These are phyloP conservation scores for Drosophila paramelanica DNA, from an alignment of 2,888 invertebrate species.

Conservation along the genomic window DNA sequence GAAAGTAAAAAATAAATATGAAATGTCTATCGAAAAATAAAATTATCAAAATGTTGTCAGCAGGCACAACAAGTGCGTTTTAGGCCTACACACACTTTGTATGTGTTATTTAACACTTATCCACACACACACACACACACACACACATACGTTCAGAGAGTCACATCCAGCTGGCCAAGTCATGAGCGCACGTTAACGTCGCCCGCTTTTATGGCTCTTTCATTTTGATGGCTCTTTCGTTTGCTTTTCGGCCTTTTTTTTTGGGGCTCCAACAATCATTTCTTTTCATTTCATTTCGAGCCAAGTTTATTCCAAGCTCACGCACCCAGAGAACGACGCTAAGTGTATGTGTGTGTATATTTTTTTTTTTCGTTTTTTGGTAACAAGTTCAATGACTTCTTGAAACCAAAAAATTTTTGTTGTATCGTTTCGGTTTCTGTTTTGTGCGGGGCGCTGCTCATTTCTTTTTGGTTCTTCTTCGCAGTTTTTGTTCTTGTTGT, in stretches of 20 bases:
- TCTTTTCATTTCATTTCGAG: slow-evolving; percentile 66
- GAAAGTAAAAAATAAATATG: slow-evolving; percentile 68
- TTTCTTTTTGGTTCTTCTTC: slow-evolving; percentile 56
- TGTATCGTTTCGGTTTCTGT: slow-evolving; percentile 65
- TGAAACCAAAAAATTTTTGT: slow-evolving; percentile 63
- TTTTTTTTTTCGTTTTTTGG: slow-evolving; percentile 45
- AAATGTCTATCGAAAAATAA: slow-evolving; percentile 43
- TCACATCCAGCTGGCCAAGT: slow-evolving; percentile 45
- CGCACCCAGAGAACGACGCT: slow-evolving; percentile 59
- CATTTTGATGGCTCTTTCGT: slow-evolving; percentile 39
- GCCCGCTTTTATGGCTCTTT: slow-evolving; percentile 56
- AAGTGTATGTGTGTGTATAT: slow-evolving; percentile 27
- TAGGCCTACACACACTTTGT: slow-evolving; percentile 49
- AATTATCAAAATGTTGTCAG: slow-evolving; percentile 31
- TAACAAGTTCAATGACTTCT: slow-evolving; percentile 83
- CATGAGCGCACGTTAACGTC: slow-evolving; percentile 46
- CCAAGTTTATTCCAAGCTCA: slow-evolving; percentile 77
- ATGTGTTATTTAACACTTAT: slow-evolving; percentile 71
- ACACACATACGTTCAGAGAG: slow-evolving; percentile 14
- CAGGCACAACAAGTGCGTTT: slow-evolving; percentile 63
- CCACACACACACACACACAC: slow-evolving; percentile 20
- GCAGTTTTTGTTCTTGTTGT: slow-evolving; percentile 70
- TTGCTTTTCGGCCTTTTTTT: slow-evolving; percentile 34
- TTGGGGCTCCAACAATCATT: slow-evolving; percentile 53
- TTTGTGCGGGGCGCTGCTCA: slow-evolving; percentile 50